Conservation (phyloP, 2,888 invertebrate species). For the Sarcophaga caerulescens region DNA sequence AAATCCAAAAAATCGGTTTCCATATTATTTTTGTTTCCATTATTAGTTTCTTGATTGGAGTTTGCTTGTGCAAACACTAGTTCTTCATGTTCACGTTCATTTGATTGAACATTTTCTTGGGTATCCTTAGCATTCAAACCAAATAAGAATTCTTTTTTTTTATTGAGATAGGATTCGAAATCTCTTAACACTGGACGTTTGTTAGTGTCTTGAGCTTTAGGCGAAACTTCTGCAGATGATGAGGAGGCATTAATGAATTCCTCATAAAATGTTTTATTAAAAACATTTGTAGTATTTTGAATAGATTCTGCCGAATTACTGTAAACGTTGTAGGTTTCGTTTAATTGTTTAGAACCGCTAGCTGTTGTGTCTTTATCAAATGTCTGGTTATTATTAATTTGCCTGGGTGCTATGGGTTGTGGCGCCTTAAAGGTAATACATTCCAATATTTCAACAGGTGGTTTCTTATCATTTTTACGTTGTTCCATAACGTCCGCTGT, state of each 20-base stretch:
- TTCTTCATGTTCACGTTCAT: neutral
- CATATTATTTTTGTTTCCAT: neutral
- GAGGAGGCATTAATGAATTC: constrained; percentile 20
- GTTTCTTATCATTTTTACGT: constrained; percentile 14
- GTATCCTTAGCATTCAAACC: neutral
- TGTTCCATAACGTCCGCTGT: neutral
- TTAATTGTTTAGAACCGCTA: constrained; percentile 13
- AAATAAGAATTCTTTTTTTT: constrained; percentile 17
- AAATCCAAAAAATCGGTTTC: constrained; percentile 48
- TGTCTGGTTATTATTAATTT: neutral
- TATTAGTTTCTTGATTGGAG: neutral
- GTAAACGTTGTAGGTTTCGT: no score
- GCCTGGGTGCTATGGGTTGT: neutral
- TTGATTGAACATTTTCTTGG: neutral
- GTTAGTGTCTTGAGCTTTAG: neutral
- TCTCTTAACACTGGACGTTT: constrained; percentile 5
- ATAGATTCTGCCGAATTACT: no score
- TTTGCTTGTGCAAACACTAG: neutral
- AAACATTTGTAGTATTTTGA: neutral
- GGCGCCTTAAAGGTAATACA: constrained; percentile 58
- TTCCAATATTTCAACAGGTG: constrained; percentile 54
- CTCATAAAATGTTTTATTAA: constrained; percentile 38
- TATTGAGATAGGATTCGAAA: constrained; percentile 29
- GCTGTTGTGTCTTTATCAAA: constrained; percentile 12
- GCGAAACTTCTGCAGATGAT: constrained; percentile 4